Evolutionary conservation across 2,113 vertebrate genomes (phyloP), one percentile per base, ranked within the genome.

Genomic region (Coracopsis vasa): DNA sequence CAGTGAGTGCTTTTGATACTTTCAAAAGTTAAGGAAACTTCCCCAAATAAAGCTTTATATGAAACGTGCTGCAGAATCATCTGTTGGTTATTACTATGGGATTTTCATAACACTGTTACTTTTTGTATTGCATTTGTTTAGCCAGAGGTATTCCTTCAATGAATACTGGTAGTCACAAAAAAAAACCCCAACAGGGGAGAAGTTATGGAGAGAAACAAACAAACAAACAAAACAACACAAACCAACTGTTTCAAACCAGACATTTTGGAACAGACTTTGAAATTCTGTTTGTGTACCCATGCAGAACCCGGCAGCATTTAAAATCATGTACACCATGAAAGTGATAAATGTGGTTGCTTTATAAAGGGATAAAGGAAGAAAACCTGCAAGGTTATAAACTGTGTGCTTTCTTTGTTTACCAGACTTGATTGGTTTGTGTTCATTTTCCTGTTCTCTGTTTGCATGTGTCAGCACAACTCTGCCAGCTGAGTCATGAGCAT

Each of bases 121-220:
- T 1, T 66, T 61, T 81, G 13, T 44, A 23, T 12, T 86, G 9
- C 45, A 15, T 88, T 85, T 54, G 13, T 80, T 92, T 70, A 47
- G 65, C 15, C 27, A 28, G 20, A 54, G 16, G 21, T 85, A 85
- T 86, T 65, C 10, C 25, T 66, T 56, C 11, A 27, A 4, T 56
- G 20, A 28, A n/a, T n/a, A 24, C 13, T 28, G n/a, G 16, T 37
- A 37, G 25, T 62, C n/a, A 39, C 21, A 51, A 45, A 6, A 19
- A 1, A 2, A 39, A 50, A 48, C 33, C 2, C 33, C 2, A 58
- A 23, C 4, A 6, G 4, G 13, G 7, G 60, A 44, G 6, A 60
- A 37, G 11, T 64, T n/a, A 37, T 3, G 10, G 45, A 15, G 33
- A 58, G 21, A 58, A 27, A 41, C 23, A 53, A 51, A 7, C 7